These are phyloP conservation scores for Oceanites oceanicus DNA, from an alignment of 2,113 vertebrate species.

Conservation along the genomic window DNA sequence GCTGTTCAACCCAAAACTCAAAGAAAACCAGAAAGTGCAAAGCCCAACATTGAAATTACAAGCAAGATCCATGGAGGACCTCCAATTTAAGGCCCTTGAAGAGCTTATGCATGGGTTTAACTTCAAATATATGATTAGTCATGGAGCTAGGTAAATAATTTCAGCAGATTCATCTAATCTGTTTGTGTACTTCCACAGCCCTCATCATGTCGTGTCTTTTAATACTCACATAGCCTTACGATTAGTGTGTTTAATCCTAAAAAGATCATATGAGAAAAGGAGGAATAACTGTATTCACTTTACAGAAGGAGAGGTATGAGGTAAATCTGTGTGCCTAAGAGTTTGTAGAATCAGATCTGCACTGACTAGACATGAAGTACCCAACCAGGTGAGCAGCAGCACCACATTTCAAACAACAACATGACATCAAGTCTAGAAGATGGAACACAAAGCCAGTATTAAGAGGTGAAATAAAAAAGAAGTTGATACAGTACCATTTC, in stretches of 20 bases:
- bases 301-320: background rate
- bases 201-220: background rate
- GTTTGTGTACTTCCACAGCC: background rate
- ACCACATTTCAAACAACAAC: background rate
- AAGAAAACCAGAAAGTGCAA: background rate
- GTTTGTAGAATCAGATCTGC: background rate
- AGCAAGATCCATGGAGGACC: background rate
- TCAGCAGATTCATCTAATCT: slow-evolving; percentile 59
- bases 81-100: background rate
- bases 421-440: background rate
- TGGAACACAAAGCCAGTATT: background rate
- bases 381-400: background rate
- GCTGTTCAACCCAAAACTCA: background rate
- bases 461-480: background rate
- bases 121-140: slow-evolving; percentile 56
- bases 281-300: background rate
- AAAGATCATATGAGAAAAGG: background rate
- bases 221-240: background rate
- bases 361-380: background rate
- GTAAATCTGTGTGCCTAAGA: background rate
- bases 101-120: background rate
- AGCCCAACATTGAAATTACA: background rate
- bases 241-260: background rate
- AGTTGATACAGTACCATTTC: background rate
- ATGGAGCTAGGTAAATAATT: slow-evolving; percentile 40